Conservation (phyloP, 1,140 invertebrate species). For the Phthorimaea operculella region DNA sequence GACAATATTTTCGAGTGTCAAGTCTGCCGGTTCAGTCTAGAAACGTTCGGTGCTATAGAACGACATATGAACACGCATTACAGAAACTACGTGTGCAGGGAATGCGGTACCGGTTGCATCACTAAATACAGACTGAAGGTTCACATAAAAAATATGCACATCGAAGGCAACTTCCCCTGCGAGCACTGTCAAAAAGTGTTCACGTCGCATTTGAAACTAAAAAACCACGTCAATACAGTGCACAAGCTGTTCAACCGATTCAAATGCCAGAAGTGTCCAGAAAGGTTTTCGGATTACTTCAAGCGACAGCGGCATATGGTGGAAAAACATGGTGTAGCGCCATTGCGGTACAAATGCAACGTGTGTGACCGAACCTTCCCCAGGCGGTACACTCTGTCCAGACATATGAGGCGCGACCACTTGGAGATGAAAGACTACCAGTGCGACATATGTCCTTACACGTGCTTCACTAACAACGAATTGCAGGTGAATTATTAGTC, state of each 20-base stretch:
- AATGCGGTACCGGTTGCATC: conserved; percentile 52
- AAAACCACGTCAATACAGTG: conserved; percentile 46
- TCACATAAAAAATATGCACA: conserved; percentile 47
- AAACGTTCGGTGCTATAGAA: conserved; percentile 55
- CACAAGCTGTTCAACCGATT: conserved; percentile 40
- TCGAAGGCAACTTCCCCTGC: conserved; percentile 39
- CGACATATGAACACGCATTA: conserved; percentile 57
- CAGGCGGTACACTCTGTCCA: conserved; percentile 43
- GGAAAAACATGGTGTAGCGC: conserved; percentile 37
- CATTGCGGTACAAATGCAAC: conserved; percentile 49
- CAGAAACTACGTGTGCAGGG: conserved; percentile 54
- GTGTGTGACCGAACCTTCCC: conserved; percentile 48
- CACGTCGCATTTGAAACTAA: conserved; percentile 44
- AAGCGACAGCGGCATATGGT: conserved; percentile 50
- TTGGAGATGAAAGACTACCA: conserved; percentile 52
- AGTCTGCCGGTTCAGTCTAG: conserved; percentile 45
- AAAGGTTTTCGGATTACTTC: conserved; percentile 53
- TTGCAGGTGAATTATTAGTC: too few relatives aligned
- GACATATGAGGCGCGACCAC: conserved; percentile 54
- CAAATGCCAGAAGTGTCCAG: conserved; percentile 49
- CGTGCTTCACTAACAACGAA: conserved; percentile 54
- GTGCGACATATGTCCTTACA: conserved; percentile 47
- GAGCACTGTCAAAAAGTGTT: conserved; percentile 43
- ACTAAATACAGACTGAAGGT: conserved; percentile 55
- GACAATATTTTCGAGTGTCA: conserved; percentile 39